These are phyloP conservation scores for Stratiomys singularior DNA, from an alignment of 2,888 invertebrate genomes.

Conservation along the genomic window DNA sequence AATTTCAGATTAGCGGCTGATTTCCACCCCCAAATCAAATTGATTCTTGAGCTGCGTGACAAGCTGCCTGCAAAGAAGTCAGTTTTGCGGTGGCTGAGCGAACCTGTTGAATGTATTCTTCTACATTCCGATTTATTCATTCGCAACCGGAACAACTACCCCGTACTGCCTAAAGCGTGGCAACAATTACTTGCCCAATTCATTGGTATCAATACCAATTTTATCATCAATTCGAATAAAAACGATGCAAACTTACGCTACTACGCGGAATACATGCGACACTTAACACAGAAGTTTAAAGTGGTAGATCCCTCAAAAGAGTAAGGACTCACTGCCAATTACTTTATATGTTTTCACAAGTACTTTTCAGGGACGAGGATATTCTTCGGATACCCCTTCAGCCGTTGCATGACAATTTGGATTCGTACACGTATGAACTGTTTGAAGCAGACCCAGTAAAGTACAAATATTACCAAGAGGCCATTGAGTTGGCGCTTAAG, in stretches of 20 bases:
- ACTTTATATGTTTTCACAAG: not conserved
- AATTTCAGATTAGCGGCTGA: constrained; percentile 72
- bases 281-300: constrained; percentile 55
- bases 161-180: constrained; percentile 80
- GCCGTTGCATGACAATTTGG: constrained; percentile 94
- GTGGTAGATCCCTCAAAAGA: constrained; percentile 51
- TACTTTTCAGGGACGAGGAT: constrained; percentile 83
- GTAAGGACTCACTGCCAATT: constrained; percentile 36
- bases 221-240: constrained; percentile 75
- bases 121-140: constrained; percentile 86
- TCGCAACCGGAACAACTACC: constrained; percentile 88
- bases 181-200: constrained; percentile 73
- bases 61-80: constrained; percentile 79
- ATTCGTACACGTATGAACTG: constrained; percentile 95
- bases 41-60: constrained; percentile 80
- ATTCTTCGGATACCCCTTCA: constrained; percentile 90
- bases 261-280: constrained; percentile 61
- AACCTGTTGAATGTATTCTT: constrained; percentile 88
- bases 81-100: constrained; percentile 90
- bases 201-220: constrained; percentile 73
- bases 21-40: constrained; percentile 66
- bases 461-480: constrained; percentile 88
- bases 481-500: constrained; percentile 80
- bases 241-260: constrained; percentile 65
- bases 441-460: constrained; percentile 98